Evolutionary conservation across 2,888 invertebrate species (phyloP).

Genomic region (Tachystola acroxantha): DNA sequence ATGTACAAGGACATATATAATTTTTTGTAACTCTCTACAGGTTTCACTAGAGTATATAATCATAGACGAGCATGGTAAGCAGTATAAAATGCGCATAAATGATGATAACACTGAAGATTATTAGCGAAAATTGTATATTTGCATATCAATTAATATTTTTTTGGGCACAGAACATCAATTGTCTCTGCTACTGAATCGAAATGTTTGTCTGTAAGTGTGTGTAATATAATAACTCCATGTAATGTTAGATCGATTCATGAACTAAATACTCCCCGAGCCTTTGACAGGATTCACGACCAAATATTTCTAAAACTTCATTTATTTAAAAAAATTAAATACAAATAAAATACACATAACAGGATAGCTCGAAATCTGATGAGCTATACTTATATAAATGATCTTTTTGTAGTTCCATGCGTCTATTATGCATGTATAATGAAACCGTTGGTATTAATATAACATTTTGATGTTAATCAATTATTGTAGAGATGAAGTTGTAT

Average conservation of each 20-base stretch:
- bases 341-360: constrained; percentile 28
- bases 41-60: too few relatives aligned
- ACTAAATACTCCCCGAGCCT: constrained; percentile 54
- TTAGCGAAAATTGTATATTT: too few relatives aligned
- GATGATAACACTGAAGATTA: too few relatives aligned
- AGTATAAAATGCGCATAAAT: too few relatives aligned
- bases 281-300: constrained; percentile 49
- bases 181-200: constrained; percentile 6
- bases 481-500: constrained; percentile 1
- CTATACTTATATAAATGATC: constrained; percentile 13
- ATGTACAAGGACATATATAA: too few relatives aligned
- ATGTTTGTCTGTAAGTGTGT: constrained; percentile 34
- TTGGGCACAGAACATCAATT: neutral
- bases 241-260: constrained; percentile 58
- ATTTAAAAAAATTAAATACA: constrained; percentile 62
- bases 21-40: too few relatives aligned
- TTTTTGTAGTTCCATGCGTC: constrained; percentile 12
- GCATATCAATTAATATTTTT: too few relatives aligned
- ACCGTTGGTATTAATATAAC: neutral
- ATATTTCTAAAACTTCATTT: constrained; percentile 51
- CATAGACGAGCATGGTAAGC: too few relatives aligned
- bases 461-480: neutral
- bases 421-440: constrained; percentile 10
- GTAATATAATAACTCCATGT: constrained; percentile 55
- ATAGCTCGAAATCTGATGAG: constrained; percentile 13